Evolutionary conservation across 2,888 invertebrate genomes (phyloP).

Genomic region (Xiphydria camelus): DNA sequence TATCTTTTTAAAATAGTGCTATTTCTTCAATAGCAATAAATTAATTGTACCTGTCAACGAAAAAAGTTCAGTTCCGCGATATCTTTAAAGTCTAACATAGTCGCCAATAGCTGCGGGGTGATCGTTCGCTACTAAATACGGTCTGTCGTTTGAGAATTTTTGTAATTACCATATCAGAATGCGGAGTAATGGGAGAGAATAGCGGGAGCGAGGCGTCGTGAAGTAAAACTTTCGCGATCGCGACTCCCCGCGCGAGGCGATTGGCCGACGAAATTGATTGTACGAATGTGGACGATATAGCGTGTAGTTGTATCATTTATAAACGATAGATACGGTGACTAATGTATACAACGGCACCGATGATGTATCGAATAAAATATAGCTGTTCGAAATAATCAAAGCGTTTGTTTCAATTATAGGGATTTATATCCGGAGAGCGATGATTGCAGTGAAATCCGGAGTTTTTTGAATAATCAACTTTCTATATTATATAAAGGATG

Average conservation of each 20-base stretch:
- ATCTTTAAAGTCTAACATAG: conserved; percentile 31
- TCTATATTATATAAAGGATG: too few relatives aligned
- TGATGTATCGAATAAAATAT: conserved; percentile 40
- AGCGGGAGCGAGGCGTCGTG: too few relatives aligned
- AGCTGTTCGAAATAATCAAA: too few relatives aligned
- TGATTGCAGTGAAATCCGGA: too few relatives aligned
- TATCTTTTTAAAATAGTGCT: conserved; percentile 24
- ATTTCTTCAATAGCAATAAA: conserved; percentile 32
- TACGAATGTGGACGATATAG: too few relatives aligned
- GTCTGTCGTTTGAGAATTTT: conserved; percentile 12
- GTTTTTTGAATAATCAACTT: too few relatives aligned
- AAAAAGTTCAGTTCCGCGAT: conserved; percentile 16
- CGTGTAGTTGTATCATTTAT: conserved; percentile 15
- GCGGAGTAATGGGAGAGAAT: too few relatives aligned
- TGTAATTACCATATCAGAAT: conserved; percentile 9
- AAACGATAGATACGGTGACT: conserved; percentile 8
- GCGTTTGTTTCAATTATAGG: too few relatives aligned
- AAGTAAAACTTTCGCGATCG: too few relatives aligned
- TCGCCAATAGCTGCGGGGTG: conserved; percentile 32
- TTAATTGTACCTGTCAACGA: conserved; percentile 20
- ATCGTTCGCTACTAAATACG: conserved; percentile 36
- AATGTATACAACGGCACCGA: conserved; percentile 27
- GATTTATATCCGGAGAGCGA: too few relatives aligned
- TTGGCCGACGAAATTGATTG: too few relatives aligned
- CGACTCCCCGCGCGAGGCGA: too few relatives aligned